A percentile compares a stretch with the other conserved stretches of the same genome.
Conservation (phyloP, 2,888 invertebrate species). For the Dysmachus trigonus region DNA sequence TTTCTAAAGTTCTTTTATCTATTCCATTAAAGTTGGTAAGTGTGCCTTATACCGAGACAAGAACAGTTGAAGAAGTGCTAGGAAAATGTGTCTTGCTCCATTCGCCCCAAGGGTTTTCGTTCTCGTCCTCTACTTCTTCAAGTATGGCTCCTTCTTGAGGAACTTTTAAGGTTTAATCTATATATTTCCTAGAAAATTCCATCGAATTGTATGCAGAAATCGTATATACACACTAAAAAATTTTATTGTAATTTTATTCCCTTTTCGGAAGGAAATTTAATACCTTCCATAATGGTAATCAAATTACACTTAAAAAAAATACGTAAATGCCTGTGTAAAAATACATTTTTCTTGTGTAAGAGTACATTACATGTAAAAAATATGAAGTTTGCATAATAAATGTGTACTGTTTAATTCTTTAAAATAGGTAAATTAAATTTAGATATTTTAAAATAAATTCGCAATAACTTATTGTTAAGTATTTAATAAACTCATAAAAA, state of each 20-base stretch:
- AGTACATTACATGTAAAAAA: no score
- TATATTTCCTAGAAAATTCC: neutral
- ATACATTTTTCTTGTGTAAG: no score
- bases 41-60: neutral
- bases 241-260: no score
- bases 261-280: no score
- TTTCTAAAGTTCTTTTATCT: conserved; percentile 31
- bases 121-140: neutral
- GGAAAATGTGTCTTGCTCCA: conserved; percentile 17
- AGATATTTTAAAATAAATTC: no score
- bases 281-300: no score
- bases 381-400: no score
- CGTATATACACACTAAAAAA: neutral
- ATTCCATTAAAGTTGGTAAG: conserved; percentile 38
- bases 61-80: neutral
- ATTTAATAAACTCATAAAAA: neutral
- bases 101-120: neutral
- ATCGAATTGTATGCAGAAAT: conserved; percentile 11
- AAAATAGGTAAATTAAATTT: no score
- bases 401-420: no score
- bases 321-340: no score
- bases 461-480: no score
- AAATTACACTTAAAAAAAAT: no score
- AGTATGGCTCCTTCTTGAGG: neutral
- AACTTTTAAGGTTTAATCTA: conserved; percentile 22